Percentiles rank a stretch among this genome's conserved stretches.
phyloP scores from a whole-genome alignment of 2,113 vertebrate species.

The Chrysemys picta region DNA sequence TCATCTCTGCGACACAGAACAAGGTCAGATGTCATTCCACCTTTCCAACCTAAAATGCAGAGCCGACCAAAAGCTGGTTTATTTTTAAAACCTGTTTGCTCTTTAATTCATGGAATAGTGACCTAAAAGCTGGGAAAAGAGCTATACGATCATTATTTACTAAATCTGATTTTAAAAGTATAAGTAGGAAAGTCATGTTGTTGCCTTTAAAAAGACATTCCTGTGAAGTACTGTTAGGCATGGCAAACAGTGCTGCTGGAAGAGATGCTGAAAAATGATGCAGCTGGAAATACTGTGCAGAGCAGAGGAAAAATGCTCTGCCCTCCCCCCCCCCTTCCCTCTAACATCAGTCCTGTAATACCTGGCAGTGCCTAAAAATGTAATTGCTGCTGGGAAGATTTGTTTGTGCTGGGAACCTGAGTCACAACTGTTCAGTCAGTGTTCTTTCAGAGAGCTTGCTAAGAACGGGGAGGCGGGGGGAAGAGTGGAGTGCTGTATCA shows the following conservation, averaged over 20 bases:
- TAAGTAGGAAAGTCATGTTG: background rate
- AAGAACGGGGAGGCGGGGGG: background rate
- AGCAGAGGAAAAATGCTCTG: background rate
- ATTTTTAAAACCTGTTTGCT: background rate
- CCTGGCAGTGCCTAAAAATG: conserved; percentile 27
- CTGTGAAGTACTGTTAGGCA: background rate
- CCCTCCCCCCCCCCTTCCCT: background rate
- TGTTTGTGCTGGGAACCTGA: conserved; percentile 46
- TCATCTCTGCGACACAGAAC: background rate
- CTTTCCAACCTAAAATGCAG: background rate
- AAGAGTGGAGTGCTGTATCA: background rate
- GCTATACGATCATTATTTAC: background rate
- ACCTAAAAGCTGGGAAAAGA: background rate
- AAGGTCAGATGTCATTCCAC: background rate
- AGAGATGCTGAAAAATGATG: background rate
- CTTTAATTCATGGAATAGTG: background rate
- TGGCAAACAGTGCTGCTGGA: background rate
- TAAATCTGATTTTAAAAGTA: background rate
- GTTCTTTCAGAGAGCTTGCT: conserved; percentile 22
- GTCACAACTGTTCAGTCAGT: conserved; percentile 44
- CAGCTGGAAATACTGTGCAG: background rate
- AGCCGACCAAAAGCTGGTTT: background rate
- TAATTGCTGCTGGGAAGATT: conserved; percentile 56
- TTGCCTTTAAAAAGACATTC: background rate
- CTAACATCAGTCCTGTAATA: background rate